Conservation (phyloP, 64 coral and sea anemone genomes). For the Trachythela sp. region DNA sequence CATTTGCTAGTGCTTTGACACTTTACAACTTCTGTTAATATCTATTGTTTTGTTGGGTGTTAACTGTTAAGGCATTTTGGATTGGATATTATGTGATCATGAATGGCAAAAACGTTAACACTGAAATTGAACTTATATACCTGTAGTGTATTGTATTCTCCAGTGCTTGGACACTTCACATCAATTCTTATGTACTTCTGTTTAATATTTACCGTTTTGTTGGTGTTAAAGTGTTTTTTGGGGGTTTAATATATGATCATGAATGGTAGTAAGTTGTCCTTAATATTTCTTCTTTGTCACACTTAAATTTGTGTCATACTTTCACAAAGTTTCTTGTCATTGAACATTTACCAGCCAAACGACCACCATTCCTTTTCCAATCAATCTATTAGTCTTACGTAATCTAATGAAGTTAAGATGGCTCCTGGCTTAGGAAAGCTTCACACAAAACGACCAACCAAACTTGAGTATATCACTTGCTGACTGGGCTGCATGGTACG, state of each 20-base stretch:
- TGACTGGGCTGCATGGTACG: neutral
- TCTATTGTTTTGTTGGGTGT: neutral
- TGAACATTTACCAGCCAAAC: neutral
- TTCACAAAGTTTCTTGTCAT: neutral
- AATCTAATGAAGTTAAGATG: too few relatives aligned
- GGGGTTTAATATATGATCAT: slow-evolving; percentile 3
- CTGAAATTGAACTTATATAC: neutral
- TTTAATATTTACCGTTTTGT: neutral
- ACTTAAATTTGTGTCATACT: neutral
- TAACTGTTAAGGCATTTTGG: neutral
- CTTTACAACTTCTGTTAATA: neutral
- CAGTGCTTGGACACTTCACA: slow-evolving; percentile 12
- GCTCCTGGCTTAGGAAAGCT: neutral
- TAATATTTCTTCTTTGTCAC: neutral
- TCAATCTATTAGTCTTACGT: too few relatives aligned
- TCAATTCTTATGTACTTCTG: neutral
- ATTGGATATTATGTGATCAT: neutral
- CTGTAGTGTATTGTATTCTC: neutral
- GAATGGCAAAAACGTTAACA: neutral
- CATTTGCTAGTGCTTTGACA: neutral
- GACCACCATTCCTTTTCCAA: too few relatives aligned
- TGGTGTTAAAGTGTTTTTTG: neutral
- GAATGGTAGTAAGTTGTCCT: slow-evolving; percentile 5
- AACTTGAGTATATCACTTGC: neutral
- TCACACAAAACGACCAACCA: neutral